phyloP scores from a whole-genome alignment of 2,888 invertebrate species.

The Drosophila differens region DNA sequence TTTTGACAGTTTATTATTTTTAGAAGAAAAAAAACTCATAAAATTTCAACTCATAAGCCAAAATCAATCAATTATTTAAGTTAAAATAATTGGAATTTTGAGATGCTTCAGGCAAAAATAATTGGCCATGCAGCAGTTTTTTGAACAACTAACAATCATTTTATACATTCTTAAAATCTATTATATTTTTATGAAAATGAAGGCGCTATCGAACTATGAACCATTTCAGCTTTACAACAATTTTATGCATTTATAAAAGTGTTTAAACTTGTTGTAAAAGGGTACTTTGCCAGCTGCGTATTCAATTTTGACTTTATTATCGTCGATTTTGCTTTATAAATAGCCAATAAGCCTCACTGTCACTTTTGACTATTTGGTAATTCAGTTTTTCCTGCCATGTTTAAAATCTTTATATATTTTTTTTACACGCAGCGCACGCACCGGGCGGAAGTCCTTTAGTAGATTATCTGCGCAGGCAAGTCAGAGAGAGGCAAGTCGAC shows the following conservation, averaged over 20 bases:
- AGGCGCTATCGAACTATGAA: neutral
- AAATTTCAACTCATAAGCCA: neutral
- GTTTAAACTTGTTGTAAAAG: neutral
- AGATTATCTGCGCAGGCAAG: conserved; percentile 80
- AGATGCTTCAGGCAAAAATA: neutral
- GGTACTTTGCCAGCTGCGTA: neutral
- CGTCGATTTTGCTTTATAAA: neutral
- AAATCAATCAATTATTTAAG: neutral
- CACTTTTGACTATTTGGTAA: conserved; percentile 3
- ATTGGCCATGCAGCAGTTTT: too few species aligned
- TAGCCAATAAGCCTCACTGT: neutral
- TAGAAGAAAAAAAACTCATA: neutral
- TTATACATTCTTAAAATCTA: neutral
- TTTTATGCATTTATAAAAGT: neutral
- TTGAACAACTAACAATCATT: too few species aligned
- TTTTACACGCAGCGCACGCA: conserved; percentile 79
- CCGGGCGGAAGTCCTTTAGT: conserved; percentile 83
- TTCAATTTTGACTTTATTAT: neutral
- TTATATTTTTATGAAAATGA: neutral
- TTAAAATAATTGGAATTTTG: neutral
- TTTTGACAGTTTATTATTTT: neutral
- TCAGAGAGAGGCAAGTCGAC: conserved; percentile 27
- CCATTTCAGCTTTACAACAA: neutral
- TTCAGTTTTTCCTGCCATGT: conserved; percentile 25
- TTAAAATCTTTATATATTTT: conserved; percentile 28